Percentiles rank a stretch among this genome's conserved stretches.
Conservation (phyloP, 1,140 invertebrate genomes). For the Lethrus apterus region DNA sequence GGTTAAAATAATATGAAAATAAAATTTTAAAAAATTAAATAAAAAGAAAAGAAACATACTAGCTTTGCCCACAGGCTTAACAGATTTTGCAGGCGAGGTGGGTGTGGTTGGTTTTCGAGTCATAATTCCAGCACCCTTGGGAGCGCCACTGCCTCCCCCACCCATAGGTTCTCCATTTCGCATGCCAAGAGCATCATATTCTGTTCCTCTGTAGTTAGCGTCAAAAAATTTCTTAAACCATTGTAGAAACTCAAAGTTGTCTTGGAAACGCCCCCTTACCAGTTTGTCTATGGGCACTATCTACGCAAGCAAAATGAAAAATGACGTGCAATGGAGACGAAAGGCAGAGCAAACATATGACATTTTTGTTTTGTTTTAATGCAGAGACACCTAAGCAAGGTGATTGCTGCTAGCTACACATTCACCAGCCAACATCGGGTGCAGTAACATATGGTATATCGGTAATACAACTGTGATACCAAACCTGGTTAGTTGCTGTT, state of each 20-base stretch:
- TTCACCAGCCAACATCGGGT: too few species aligned
- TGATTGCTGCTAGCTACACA: too few species aligned
- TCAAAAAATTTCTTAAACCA: slow-evolving; percentile 99
- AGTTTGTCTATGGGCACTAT: slow-evolving; percentile 82
- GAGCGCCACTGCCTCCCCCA: slow-evolving; percentile 52
- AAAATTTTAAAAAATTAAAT: background rate
- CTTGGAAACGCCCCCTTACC: slow-evolving; percentile 92
- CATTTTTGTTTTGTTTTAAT: too few species aligned
- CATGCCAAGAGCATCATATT: slow-evolving; percentile 83
- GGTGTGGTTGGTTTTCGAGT: slow-evolving; percentile 41
- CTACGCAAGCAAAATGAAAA: slow-evolving; percentile 41
- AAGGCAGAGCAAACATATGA: too few species aligned
- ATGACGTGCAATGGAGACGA: slow-evolving; percentile 9
- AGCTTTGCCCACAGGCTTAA: slow-evolving; percentile 45
- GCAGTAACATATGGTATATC: too few species aligned
- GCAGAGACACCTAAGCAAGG: too few species aligned
- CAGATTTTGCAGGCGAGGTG: slow-evolving; percentile 45
- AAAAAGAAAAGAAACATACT: slow-evolving; percentile 35
- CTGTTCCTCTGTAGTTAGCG: slow-evolving; percentile 89
- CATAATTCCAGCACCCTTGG: slow-evolving; percentile 45
- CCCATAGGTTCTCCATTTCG: slow-evolving; percentile 80
- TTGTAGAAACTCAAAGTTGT: slow-evolving; percentile 99
- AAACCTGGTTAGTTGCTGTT: slow-evolving; percentile 7
- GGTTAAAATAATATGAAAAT: background rate
- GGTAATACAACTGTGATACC: slow-evolving; percentile 12